A percentile compares a stretch with the other conserved stretches of the same genome.
These are phyloP conservation scores for Charanyca ferruginea DNA, from an alignment of 2,888 invertebrate genomes.

Conservation along the genomic window DNA sequence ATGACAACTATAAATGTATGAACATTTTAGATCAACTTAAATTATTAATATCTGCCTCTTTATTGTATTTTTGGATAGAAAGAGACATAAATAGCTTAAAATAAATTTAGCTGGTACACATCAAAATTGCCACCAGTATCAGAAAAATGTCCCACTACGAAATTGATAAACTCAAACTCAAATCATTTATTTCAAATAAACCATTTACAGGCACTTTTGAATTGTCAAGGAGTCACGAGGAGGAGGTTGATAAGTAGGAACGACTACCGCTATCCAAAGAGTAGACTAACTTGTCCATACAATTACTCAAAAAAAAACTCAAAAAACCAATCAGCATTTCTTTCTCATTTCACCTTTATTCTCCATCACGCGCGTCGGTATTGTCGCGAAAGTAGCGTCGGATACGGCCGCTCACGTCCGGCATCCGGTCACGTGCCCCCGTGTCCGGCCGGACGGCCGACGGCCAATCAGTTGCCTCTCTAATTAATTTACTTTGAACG, in stretches of 20 bases:
- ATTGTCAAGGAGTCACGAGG: too few species aligned
- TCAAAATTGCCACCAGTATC: too few species aligned
- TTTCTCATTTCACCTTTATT: constrained; percentile 62
- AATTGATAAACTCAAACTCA: too few species aligned
- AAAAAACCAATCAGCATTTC: constrained; percentile 43
- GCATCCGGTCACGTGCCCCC: constrained; percentile 59
- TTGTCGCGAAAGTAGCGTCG: constrained; percentile 64
- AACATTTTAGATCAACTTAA: too few species aligned
- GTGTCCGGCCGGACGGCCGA: constrained; percentile 50
- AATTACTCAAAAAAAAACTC: constrained; percentile 33
- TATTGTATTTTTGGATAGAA: too few species aligned
- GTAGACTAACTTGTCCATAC: not conserved
- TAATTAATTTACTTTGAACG: constrained; percentile 62
- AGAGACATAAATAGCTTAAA: too few species aligned
- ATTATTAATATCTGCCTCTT: too few species aligned
- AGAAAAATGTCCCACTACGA: constrained; percentile 3
- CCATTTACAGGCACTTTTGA: too few species aligned
- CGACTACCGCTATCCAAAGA: constrained; percentile 6
- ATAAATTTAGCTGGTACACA: too few species aligned
- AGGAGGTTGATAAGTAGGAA: constrained; percentile 13
- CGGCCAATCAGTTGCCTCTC: constrained; percentile 57
- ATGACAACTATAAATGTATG: too few species aligned
- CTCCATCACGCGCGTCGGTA: constrained; percentile 50
- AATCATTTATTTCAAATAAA: too few species aligned
- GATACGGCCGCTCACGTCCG: constrained; percentile 64